These are phyloP conservation scores for Sitobion miscanthi DNA, from an alignment of 1,140 invertebrate genomes.

Conservation along the genomic window DNA sequence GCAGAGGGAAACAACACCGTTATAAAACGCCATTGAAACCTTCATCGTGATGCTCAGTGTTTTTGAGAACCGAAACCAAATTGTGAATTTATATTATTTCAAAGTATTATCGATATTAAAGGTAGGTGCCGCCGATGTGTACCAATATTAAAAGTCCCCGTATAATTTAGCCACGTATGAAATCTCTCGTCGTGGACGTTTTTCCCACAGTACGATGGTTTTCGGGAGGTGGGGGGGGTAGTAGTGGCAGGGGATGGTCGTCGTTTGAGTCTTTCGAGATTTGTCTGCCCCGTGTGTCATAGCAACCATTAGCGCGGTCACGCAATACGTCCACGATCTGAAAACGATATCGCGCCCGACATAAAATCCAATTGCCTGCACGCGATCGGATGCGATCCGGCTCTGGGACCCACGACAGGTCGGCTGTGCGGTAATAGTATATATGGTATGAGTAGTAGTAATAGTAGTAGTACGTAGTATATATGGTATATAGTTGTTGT, in stretches of 20 bases:
- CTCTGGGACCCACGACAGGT: neutral
- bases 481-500: no score
- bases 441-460: neutral
- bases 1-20: no score
- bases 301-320: neutral
- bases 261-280: neutral
- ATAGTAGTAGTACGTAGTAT: neutral
- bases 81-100: neutral
- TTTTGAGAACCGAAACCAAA: neutral
- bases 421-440: neutral
- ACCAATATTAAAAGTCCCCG: no score
- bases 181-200: neutral
- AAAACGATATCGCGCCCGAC: neutral
- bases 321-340: neutral
- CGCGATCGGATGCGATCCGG: neutral
- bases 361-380: conserved; percentile 7
- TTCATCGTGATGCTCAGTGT: neutral
- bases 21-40: no score
- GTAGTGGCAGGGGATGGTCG: neutral
- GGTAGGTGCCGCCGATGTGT: no score
- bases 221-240: no score
- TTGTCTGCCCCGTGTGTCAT: neutral
- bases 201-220: neutral
- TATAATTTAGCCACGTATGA: neutral
- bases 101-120: neutral